Evolutionary conservation across 2,797 vertebrate species (phyloP).

Genomic region (Pipistrellus kuhlii): DNA sequence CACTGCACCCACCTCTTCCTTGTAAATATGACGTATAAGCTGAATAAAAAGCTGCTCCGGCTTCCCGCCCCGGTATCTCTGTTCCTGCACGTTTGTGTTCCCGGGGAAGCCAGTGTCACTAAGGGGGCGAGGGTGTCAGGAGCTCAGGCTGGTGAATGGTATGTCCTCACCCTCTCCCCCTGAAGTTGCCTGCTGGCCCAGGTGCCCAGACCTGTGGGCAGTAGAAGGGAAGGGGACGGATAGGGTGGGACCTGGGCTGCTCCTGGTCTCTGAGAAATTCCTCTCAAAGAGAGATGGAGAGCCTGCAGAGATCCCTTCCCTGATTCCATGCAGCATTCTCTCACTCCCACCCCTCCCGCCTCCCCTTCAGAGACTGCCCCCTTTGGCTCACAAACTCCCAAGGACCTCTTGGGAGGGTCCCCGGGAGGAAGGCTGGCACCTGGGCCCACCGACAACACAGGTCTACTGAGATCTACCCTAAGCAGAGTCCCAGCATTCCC

Average conservation of each 20-base stretch:
- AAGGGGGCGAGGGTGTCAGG: neutral
- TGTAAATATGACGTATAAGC: slow-evolving; percentile 45
- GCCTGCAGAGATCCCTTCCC: neutral
- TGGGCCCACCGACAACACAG: neutral
- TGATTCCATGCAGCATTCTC: neutral
- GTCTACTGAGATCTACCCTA: neutral
- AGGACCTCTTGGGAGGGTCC: neutral
- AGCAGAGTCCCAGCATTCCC: neutral
- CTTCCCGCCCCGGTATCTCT: neutral
- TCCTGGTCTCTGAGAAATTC: neutral
- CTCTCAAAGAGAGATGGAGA: neutral
- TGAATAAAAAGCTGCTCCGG: slow-evolving; percentile 66
- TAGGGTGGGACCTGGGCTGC: neutral
- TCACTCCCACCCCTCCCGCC: neutral
- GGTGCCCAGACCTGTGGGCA: neutral
- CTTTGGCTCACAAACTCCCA: neutral
- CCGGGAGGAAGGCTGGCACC: neutral
- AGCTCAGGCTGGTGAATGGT: neutral
- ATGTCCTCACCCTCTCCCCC: neutral
- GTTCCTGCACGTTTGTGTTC: slow-evolving; percentile 7
- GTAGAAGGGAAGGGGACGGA: neutral
- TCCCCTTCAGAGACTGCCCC: neutral
- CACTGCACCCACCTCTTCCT: neutral
- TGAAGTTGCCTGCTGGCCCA: neutral
- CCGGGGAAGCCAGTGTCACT: neutral